Evolutionary conservation across 2,888 invertebrate genomes (phyloP).

Genomic region (Platycheirus rosarum): DNA sequence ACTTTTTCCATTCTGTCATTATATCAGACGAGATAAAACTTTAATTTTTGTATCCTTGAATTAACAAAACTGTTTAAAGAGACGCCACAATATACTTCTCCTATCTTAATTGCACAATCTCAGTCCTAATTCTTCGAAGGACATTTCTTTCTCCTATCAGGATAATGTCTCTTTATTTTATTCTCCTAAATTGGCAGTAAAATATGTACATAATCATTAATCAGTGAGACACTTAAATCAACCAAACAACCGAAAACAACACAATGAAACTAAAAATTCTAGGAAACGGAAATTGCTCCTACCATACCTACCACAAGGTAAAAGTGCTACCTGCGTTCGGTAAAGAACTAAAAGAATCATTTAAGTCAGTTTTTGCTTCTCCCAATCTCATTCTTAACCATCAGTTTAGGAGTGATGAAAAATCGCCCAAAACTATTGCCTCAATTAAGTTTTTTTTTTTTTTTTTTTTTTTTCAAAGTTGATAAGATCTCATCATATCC

Average conservation of each 20-base stretch:
- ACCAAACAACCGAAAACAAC: background rate
- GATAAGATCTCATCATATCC: conserved; percentile 5
- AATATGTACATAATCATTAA: too few relatives aligned
- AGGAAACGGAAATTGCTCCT: background rate
- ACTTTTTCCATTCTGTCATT: too few relatives aligned
- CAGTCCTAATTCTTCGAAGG: background rate
- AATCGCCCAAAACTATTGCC: conserved; percentile 28
- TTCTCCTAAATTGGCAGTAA: too few relatives aligned
- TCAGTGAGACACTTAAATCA: background rate
- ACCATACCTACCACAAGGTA: background rate
- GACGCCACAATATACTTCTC: too few relatives aligned
- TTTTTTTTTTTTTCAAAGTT: background rate
- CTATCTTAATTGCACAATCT: background rate
- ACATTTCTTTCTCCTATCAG: too few relatives aligned
- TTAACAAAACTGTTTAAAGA: too few relatives aligned
- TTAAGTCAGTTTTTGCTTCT: conserved; percentile 17
- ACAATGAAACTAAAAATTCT: conserved; percentile 6
- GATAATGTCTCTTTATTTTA: too few relatives aligned
- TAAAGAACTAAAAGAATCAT: conserved; percentile 27
- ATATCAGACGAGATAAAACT: too few relatives aligned
- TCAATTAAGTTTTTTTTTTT: conserved; percentile 10
- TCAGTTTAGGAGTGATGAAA: conserved; percentile 26
- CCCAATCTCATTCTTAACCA: conserved; percentile 41
- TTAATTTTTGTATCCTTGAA: too few relatives aligned
- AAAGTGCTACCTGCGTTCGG: background rate